phyloP scores from a whole-genome alignment of 1,140 invertebrate genomes.

The Micrasema longulum region DNA sequence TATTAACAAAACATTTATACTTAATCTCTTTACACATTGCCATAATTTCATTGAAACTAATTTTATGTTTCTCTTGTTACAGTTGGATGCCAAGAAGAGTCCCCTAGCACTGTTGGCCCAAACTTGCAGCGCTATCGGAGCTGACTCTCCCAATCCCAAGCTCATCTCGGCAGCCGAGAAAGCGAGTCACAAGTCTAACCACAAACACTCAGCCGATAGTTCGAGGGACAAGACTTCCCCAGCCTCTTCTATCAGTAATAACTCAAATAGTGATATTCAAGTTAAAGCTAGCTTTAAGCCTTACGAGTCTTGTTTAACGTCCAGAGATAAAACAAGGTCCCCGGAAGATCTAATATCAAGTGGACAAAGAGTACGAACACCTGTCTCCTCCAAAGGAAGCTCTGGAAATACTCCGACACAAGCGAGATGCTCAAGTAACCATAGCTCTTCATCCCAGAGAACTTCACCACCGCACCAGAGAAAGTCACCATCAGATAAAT shows the following conservation, averaged over 20 bases:
- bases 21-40: too few species aligned
- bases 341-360: constrained; percentile 69
- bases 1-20: too few species aligned
- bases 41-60: constrained; percentile 53
- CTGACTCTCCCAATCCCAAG: constrained; percentile 81
- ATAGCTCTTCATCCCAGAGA: constrained; percentile 74
- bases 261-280: constrained; percentile 60
- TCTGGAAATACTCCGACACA: constrained; percentile 64
- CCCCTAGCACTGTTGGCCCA: constrained; percentile 92
- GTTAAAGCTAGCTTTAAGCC: constrained; percentile 77
- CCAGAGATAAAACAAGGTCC: constrained; percentile 71
- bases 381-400: constrained; percentile 66
- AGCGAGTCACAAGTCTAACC: constrained; percentile 71
- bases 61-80: constrained; percentile 70
- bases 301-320: constrained; percentile 74
- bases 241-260: constrained; percentile 59
- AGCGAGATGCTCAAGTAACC: constrained; percentile 70
- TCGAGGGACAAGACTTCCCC: constrained; percentile 72
- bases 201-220: constrained; percentile 66
- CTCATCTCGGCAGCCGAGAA: constrained; percentile 77
- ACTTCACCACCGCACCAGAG: constrained; percentile 68
- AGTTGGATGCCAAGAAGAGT: constrained; percentile 96
- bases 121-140: constrained; percentile 95
- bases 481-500: constrained; percentile 67
- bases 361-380: constrained; percentile 69